Evolutionary conservation across 2,888 invertebrate species (phyloP), one percentile per base, ranked within the genome.

Genomic region (Pterostichus niger): DNA sequence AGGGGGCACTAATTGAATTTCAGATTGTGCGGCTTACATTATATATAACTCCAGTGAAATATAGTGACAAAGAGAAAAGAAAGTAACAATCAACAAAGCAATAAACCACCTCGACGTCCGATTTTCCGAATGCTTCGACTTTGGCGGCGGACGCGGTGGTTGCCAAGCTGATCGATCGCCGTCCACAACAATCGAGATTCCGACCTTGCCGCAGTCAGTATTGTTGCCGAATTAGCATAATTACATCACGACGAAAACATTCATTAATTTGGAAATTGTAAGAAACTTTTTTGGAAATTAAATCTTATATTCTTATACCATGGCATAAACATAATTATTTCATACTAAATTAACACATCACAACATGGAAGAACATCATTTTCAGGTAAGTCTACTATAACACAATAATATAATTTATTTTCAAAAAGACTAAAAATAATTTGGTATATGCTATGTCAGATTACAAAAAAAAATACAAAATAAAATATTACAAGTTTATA

Each of bases 61-160:
- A 85, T 85, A 84, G 85, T 85, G 85, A 85, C 85, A 85, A 85
- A 85, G 84, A 75, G 85, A 84, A 85, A 85, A 85, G 84, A 85
- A 75, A 85, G 84, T 85, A 85, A 85, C 85, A 85, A 85, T 85
- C 85, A 85, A 85, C 85, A 85, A 85, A 85, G 84, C 84, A 84
- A 85, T 85, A 85, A 85, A 85, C 75, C 61, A 82, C 56, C 73
- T 54, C 52, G 54, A 31, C 49, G 61, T 73, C 68, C 71, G 81
- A 71, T 73, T 49, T 54, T 81, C 71, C 71, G 54, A 71, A 52
- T 71, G 54, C 81, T 44, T 81, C 52, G 75, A 75, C 49, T 52
- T 46, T 35, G 35, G 73, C 31, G 49, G 73, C 46, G 52, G 15
- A 40, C 9, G 46, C 15, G 71, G 46, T 2, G 31, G 46, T n/a